phyloP scores from a whole-genome alignment of 2,888 invertebrate species.

The Hipparchia sbordonii region DNA sequence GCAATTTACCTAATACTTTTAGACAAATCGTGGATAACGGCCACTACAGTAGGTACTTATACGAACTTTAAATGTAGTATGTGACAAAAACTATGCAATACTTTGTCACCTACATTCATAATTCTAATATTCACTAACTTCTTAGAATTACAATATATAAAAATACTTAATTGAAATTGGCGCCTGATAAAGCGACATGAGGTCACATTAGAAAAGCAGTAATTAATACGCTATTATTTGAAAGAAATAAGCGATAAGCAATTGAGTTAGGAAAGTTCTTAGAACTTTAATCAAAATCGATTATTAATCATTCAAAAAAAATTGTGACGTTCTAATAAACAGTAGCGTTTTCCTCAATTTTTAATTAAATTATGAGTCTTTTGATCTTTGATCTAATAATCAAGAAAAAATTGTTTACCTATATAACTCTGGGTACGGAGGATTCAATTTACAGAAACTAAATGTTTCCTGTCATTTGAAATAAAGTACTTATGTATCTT shows the following conservation, averaged over 20 bases:
- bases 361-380: too few species aligned
- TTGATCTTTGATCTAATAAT: too few species aligned
- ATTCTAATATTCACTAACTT: not conserved
- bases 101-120: not conserved
- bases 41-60: too few species aligned
- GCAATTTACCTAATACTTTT: too few species aligned
- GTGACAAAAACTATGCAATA: not conserved
- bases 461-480: too few species aligned
- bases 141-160: not conserved
- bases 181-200: conserved; percentile 23
- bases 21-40: too few species aligned
- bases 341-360: not conserved
- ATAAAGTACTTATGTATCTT: too few species aligned
- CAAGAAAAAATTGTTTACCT: too few species aligned
- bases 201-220: conserved; percentile 30
- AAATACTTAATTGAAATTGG: conserved; percentile 18
- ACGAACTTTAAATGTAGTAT: too few species aligned
- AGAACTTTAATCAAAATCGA: conserved; percentile 18
- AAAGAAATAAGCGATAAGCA: not conserved
- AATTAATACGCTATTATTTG: conserved; percentile 8
- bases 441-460: not conserved
- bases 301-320: conserved; percentile 1
- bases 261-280: conserved; percentile 19
- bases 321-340: not conserved
- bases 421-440: not conserved